Conservation (phyloP, 2,888 invertebrate genomes). For the Cylindroiulus punctatus region DNA sequence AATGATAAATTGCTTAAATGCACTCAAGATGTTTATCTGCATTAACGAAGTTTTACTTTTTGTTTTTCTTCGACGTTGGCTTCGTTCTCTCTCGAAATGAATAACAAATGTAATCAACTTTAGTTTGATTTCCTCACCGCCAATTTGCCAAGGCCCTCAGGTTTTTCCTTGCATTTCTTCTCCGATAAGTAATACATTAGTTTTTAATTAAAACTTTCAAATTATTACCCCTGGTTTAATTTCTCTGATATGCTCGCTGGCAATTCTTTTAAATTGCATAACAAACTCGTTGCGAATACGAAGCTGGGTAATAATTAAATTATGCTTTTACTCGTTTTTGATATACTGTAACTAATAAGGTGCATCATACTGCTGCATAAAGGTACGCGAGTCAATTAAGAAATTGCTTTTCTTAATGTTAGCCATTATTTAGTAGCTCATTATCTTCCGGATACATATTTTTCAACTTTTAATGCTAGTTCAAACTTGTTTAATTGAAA, state of each 20-base stretch:
- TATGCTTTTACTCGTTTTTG: background rate
- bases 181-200: background rate
- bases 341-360: background rate
- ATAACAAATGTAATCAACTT: background rate
- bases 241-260: background rate
- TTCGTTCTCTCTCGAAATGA: background rate
- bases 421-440: background rate
- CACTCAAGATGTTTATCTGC: no score
- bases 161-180: background rate
- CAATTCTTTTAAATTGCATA: background rate
- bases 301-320: background rate
- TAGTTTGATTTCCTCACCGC: background rate
- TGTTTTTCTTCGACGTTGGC: background rate
- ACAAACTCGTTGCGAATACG: background rate
- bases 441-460: background rate
- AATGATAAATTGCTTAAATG: no score
- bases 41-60: background rate
- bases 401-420: background rate
- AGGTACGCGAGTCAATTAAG: background rate
- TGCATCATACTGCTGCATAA: background rate
- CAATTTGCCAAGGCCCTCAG: background rate
- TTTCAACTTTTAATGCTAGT: background rate
- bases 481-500: no score
- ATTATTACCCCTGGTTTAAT: background rate
- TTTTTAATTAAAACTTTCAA: slow-evolving; percentile 37